A percentile compares a stretch with the other conserved stretches of the same genome.
Evolutionary conservation across 1,140 invertebrate species (phyloP).

Genomic region (Pentalonia nigronervosa): DNA sequence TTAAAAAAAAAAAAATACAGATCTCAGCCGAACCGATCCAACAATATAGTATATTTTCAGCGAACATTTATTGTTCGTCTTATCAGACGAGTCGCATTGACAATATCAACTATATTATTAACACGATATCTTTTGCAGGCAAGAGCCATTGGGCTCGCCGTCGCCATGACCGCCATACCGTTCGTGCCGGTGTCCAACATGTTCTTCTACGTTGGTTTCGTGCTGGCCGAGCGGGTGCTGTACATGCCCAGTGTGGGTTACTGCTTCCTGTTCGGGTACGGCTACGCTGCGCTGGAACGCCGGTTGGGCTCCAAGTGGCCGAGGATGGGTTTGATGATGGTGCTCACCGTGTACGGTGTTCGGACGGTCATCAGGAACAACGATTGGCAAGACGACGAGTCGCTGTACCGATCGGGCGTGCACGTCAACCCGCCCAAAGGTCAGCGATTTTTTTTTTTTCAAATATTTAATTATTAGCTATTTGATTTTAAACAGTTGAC

Average conservation of each 20-base stretch:
- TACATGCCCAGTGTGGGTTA: slow-evolving; percentile 96
- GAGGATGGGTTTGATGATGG: slow-evolving; percentile 64
- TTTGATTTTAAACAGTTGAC: neutral
- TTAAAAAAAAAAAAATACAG: too few relatives aligned
- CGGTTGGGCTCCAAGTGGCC: slow-evolving; percentile 63
- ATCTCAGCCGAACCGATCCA: too few relatives aligned
- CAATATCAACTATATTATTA: neutral
- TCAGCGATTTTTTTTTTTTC: slow-evolving; percentile 66
- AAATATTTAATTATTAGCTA: neutral
- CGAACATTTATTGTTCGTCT: too few relatives aligned
- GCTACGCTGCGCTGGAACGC: slow-evolving; percentile 63
- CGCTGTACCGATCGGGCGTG: slow-evolving; percentile 89
- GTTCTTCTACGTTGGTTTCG: slow-evolving; percentile 96
- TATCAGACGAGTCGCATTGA: too few relatives aligned
- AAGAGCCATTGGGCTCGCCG: slow-evolving; percentile 76
- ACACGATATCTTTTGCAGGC: slow-evolving; percentile 62
- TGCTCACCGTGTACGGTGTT: slow-evolving; percentile 76
- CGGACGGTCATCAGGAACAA: slow-evolving; percentile 83
- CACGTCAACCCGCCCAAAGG: slow-evolving; percentile 97
- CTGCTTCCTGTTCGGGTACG: slow-evolving; percentile 85
- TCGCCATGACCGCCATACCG: slow-evolving; percentile 79
- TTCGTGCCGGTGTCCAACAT: slow-evolving; percentile 94
- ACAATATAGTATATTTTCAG: too few relatives aligned
- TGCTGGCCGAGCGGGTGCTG: slow-evolving; percentile 92
- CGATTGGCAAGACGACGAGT: slow-evolving; percentile 94